Conservation (phyloP, 1,140 invertebrate genomes). For the Atta colombica region DNA sequence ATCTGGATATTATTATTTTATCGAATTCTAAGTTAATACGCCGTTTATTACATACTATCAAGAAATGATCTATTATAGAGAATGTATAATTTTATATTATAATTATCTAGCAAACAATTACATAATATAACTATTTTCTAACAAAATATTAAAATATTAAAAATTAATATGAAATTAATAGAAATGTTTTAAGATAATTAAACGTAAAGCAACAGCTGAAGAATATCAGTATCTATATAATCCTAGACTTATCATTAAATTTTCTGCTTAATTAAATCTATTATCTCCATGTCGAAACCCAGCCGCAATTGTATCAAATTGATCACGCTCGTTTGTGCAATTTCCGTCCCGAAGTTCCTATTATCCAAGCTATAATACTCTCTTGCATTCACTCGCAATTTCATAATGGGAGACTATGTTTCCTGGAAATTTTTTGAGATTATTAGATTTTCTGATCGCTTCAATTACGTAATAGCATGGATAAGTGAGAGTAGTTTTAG, state of each 20-base stretch:
- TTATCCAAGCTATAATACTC: slow-evolving; percentile 3
- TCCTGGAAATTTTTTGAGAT: neutral
- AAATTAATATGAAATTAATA: neutral
- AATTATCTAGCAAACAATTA: neutral
- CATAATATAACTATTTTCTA: neutral
- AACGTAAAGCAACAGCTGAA: neutral
- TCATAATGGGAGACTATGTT: neutral
- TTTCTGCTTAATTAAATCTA: neutral
- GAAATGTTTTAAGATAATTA: neutral
- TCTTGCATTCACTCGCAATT: neutral
- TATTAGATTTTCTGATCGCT: neutral
- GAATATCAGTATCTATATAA: neutral
- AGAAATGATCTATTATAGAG: neutral
- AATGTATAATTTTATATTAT: neutral
- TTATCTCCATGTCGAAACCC: neutral
- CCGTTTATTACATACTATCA: neutral
- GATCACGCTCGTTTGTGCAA: slow-evolving; percentile 22
- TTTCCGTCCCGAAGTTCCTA: neutral
- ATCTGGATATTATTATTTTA: slow-evolving; percentile 14
- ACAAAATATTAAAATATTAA: neutral
- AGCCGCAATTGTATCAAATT: slow-evolving; percentile 5
- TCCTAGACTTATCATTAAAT: neutral
- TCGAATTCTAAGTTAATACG: neutral
- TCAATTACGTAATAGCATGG: neutral
- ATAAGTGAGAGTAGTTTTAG: neutral